Percentiles rank a stretch among this genome's conserved stretches.
Evolutionary conservation across 2,888 invertebrate species (phyloP).

Genomic region (Stenoptilia bipunctidactyla): DNA sequence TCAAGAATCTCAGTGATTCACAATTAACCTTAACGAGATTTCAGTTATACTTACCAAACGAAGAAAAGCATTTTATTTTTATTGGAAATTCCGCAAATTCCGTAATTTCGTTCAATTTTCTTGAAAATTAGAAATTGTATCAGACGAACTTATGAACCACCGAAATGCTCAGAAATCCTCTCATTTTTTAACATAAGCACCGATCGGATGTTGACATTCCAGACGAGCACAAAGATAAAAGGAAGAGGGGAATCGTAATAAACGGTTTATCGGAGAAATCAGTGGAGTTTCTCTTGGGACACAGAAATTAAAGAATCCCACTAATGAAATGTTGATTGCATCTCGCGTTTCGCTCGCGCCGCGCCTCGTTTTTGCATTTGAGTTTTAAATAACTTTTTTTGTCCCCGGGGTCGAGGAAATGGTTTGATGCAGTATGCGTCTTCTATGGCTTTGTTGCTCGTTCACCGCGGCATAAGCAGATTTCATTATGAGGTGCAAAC

Average conservation of each 20-base stretch:
- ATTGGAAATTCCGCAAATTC: background rate
- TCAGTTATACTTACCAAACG: background rate
- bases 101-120: background rate
- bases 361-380: slow-evolving; percentile 13
- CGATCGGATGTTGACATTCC: slow-evolving; percentile 40
- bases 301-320: slow-evolving; percentile 50
- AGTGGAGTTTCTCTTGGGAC: slow-evolving; percentile 35
- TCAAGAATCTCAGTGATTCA: background rate
- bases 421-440: slow-evolving; percentile 2
- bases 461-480: too few relatives aligned
- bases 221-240: slow-evolving; percentile 29
- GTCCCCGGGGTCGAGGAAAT: background rate
- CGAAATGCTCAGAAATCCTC: slow-evolving; percentile 22
- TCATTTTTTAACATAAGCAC: slow-evolving; percentile 49
- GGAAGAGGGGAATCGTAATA: slow-evolving; percentile 42
- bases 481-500: too few relatives aligned
- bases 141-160: background rate
- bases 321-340: slow-evolving; percentile 69
- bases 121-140: background rate
- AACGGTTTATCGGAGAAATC: slow-evolving; percentile 58
- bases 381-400: slow-evolving; percentile 10
- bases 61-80: background rate
- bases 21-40: background rate
- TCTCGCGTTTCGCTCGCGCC: slow-evolving; percentile 35
- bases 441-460: background rate